These are phyloP conservation scores for Hippopotamyrus pictus DNA, from an alignment of 2,797 vertebrate species.

Conservation along the genomic window DNA sequence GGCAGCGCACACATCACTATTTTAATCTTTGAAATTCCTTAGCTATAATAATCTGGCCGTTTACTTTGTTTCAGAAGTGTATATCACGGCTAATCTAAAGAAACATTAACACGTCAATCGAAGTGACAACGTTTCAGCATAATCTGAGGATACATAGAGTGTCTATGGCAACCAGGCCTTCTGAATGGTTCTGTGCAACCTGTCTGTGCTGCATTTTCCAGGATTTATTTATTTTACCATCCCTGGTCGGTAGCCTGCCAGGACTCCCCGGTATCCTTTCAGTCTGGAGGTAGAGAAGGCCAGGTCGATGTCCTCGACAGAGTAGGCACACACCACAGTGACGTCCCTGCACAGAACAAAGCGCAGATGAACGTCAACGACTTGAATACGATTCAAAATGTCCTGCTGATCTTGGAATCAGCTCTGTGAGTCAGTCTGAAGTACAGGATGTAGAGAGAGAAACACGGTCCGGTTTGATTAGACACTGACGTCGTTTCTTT, in stretches of 20 bases:
- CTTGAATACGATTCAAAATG: not conserved
- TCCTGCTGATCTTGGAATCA: not conserved
- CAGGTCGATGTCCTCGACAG: constrained; percentile 63
- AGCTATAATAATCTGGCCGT: not conserved
- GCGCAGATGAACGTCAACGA: not conserved
- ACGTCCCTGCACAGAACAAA: constrained; percentile 53
- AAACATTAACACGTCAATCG: not conserved
- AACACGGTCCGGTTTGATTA: not conserved
- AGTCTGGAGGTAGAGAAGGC: constrained; percentile 67
- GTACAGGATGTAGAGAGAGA: not conserved
- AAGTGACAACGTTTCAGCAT: not conserved
- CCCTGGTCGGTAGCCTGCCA: constrained; percentile 56
- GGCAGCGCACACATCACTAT: not conserved
- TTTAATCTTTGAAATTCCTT: not conserved
- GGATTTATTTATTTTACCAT: constrained; percentile 44
- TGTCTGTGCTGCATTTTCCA: not conserved
- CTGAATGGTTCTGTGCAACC: not conserved
- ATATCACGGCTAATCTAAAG: not conserved
- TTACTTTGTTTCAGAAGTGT: not conserved
- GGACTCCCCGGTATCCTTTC: constrained; percentile 56
- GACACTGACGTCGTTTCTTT: not conserved
- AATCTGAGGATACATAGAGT: not conserved
- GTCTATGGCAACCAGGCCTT: not conserved
- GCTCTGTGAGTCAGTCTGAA: not conserved
- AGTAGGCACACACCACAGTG: constrained; percentile 72